These are phyloP conservation scores for Vicugna pacos DNA, from an alignment of 2,113 vertebrate species.

Conservation along the genomic window DNA sequence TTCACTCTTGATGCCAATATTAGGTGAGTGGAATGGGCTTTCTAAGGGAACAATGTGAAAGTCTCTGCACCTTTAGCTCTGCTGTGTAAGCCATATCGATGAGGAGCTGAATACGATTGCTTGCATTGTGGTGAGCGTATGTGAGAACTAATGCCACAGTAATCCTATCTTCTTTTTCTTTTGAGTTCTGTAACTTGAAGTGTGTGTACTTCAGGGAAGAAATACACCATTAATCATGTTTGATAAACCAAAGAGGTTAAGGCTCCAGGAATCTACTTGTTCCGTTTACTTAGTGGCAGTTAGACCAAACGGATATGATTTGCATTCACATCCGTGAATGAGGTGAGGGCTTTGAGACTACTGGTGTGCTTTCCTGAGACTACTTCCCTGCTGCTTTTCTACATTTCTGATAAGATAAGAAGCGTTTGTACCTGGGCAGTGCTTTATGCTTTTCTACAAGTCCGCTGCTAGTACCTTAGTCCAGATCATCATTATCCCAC, in stretches of 20 bases:
- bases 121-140: conserved; percentile 9
- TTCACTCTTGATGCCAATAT: conserved; percentile 20
- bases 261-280: neutral
- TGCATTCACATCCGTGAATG: neutral
- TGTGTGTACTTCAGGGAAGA: conserved; percentile 15
- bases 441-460: neutral
- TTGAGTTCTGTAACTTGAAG: neutral
- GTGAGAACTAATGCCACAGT: neutral
- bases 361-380: neutral
- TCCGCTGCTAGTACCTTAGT: neutral
- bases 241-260: neutral
- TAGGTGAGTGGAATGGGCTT: neutral
- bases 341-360: neutral
- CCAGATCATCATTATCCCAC: neutral
- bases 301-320: neutral
- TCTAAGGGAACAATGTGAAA: conserved; percentile 23
- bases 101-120: neutral
- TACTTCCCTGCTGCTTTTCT: conserved; percentile 13
- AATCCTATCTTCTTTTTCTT: conserved; percentile 22
- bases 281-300: neutral
- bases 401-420: conserved; percentile 55
- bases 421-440: neutral
- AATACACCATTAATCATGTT: conserved; percentile 12
- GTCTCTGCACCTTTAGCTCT: neutral
- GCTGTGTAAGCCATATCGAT: neutral